Evolutionary conservation across 2,797 vertebrate genomes (phyloP).

Genomic region (Astyanax mexicanus): DNA sequence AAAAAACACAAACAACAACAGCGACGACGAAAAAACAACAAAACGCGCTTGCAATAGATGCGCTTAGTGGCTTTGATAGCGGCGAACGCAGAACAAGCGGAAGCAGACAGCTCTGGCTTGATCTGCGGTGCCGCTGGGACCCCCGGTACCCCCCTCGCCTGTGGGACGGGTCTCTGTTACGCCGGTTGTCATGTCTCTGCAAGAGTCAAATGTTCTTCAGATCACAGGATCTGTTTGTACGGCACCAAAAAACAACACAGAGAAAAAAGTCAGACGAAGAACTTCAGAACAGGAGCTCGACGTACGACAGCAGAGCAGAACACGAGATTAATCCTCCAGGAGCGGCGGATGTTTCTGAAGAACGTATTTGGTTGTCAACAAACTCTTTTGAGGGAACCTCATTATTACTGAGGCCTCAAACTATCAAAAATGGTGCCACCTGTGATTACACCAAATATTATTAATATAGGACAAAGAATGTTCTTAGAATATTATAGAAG

Average conservation of each 20-base stretch:
- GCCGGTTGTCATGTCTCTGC: slow-evolving; percentile 19
- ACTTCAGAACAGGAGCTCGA: slow-evolving; percentile 35
- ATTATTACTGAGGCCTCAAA: too few species aligned
- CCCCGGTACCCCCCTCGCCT: slow-evolving; percentile 8
- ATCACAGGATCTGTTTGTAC: slow-evolving; percentile 30
- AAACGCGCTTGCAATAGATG: neutral
- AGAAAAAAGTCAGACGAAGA: slow-evolving; percentile 38
- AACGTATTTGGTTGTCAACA: slow-evolving; percentile 11
- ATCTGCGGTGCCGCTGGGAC: slow-evolving; percentile 28
- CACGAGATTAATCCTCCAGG: slow-evolving; percentile 24
- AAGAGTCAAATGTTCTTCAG: slow-evolving; percentile 14
- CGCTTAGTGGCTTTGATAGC: slow-evolving; percentile 46
- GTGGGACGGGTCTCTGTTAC: slow-evolving; percentile 4
- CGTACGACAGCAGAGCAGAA: slow-evolving; percentile 4
- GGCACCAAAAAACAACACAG: slow-evolving; percentile 27
- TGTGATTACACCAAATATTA: too few species aligned
- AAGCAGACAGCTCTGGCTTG: slow-evolving; percentile 35
- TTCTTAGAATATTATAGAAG: too few species aligned
- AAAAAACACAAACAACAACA: slow-evolving; percentile 21
- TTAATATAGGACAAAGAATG: too few species aligned
- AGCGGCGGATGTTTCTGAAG: slow-evolving; percentile 7
- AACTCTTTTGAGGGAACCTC: neutral
- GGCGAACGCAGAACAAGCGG: slow-evolving; percentile 4
- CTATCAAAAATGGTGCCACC: too few species aligned
- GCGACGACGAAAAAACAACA: neutral